Base-by-base conservation (phyloP, 1,140 invertebrate genomes). In the Caenorhabditis latens region DNA sequence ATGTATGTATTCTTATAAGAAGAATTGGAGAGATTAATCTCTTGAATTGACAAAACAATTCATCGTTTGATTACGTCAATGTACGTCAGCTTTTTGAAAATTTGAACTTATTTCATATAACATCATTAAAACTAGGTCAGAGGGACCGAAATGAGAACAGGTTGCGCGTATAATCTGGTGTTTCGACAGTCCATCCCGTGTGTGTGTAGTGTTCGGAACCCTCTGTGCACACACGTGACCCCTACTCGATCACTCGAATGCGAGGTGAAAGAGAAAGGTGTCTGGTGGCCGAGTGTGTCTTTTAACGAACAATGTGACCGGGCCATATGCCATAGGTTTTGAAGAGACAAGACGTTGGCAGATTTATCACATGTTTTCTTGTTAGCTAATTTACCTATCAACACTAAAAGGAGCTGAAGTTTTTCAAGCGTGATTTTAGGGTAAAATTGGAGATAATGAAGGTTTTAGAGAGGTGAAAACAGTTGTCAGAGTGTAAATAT, bases 101-200 rank as follows among this genome's bases (percentile, higher is more conserved):
- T 32, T 32, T 21, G 57, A 21, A 40, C 1, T 2, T 63, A 40
- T 7, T 11, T 11, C 5, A 24, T 1, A 4, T 11, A 58, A n/a
- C 16, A 16, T 7, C 42, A 11, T 53, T 4, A 79, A 50, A 79
- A 79, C 50, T 32, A 32, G 32, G 32, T 32, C 2, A 32, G 1
- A 32, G 32, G 32, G 32, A 32, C 32, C 32, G 32, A 32, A 32
- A 32, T 32, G 2, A 32, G 21, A 53, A 79, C 13, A 11, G 4
- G 13, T 79, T 79, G 71, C 71, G 71, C 71, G 71, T 79, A 50
- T n/a, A 50, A 32, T 79, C 6, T n/a, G 71, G n/a, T 79, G 71
- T 53, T 79, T 53, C 21, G 46, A 79, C 8, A 48, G 71, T 79
- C 21, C 46, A n/a, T 53, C 9, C 16, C 50, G 11, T 11, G 11